A percentile compares a stretch with the other conserved stretches of the same genome.
phyloP scores from a whole-genome alignment of 2,113 vertebrate species.

The Oncorhynchus masou region DNA sequence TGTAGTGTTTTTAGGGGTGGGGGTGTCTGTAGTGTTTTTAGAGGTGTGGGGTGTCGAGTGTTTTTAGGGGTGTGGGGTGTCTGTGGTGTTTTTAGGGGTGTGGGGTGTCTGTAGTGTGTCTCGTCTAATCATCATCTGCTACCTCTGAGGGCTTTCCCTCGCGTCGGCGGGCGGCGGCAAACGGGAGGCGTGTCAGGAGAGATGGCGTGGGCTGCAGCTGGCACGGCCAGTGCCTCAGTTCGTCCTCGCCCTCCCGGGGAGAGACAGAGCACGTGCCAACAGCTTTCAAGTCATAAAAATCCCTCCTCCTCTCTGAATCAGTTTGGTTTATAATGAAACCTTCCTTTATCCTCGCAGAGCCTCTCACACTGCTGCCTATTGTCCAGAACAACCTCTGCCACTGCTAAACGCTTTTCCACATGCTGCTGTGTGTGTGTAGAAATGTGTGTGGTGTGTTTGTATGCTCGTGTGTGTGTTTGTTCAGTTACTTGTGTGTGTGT shows the following conservation, averaged over 20 bases:
- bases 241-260: constrained; percentile 19
- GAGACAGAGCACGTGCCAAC: constrained; percentile 39
- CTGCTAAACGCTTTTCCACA: background rate
- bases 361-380: constrained; percentile 19
- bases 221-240: constrained; percentile 13
- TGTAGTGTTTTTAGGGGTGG: no score
- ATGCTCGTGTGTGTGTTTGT: constrained; percentile 5
- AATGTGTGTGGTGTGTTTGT: background rate
- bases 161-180: background rate
- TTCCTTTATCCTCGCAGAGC: constrained; percentile 18
- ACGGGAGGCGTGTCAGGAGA: background rate
- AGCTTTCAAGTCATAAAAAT: constrained; percentile 61
- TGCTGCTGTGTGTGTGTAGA: background rate
- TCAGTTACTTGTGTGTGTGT: background rate
- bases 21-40: no score
- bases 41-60: no score
- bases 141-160: background rate
- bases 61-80: no score
- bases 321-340: constrained; percentile 52
- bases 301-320: constrained; percentile 27
- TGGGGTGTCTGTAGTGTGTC: no score
- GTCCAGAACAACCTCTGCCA: background rate
- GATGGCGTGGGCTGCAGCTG: constrained; percentile 31
- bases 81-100: no score
- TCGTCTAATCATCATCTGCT: constrained; percentile 8